Evolutionary conservation across 2,888 invertebrate genomes (phyloP).

Genomic region (Anticlea derivata): DNA sequence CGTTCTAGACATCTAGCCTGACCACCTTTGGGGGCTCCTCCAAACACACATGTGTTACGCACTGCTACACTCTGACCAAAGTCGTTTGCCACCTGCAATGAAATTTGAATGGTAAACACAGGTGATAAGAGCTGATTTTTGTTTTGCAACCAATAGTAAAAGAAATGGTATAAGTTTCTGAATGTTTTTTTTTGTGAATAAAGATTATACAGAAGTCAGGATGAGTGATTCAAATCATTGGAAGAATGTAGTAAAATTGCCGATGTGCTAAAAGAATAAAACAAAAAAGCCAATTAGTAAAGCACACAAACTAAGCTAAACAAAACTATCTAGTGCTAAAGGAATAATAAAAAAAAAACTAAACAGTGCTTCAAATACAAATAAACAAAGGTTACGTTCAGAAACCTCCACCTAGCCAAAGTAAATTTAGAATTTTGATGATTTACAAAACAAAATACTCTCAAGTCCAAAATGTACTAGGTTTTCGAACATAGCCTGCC

Average conservation of each 20-base stretch:
- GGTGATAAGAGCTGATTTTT: neutral
- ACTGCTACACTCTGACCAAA: conserved; percentile 95
- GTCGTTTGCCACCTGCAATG: conserved; percentile 91
- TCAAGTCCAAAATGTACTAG: conserved; percentile 44
- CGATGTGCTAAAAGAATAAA: conserved; percentile 1
- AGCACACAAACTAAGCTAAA: conserved; percentile 21
- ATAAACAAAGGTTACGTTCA: conserved; percentile 76
- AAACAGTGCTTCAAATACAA: conserved; percentile 34
- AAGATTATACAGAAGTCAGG: neutral
- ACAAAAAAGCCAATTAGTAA: conserved; percentile 8
- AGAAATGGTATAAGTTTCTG: neutral
- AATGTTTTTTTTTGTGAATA: neutral
- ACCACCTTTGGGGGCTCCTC: conserved; percentile 98
- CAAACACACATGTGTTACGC: conserved; percentile 97
- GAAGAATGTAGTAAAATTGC: neutral
- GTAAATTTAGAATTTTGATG: conserved; percentile 45
- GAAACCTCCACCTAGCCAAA: conserved; percentile 66
- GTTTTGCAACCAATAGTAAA: conserved; percentile 16
- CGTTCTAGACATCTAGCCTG: conserved; percentile 93
- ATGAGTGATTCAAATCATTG: neutral
- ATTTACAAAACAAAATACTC: conserved; percentile 37
- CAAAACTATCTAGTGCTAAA: conserved; percentile 30
- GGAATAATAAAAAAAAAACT: conserved; percentile 20
- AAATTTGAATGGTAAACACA: neutral
- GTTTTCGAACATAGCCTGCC: conserved; percentile 83